Evolutionary conservation across 1,140 invertebrate species (phyloP), one percentile per base, ranked within the genome.

Genomic region (Teleopsis dalmanni): DNA sequence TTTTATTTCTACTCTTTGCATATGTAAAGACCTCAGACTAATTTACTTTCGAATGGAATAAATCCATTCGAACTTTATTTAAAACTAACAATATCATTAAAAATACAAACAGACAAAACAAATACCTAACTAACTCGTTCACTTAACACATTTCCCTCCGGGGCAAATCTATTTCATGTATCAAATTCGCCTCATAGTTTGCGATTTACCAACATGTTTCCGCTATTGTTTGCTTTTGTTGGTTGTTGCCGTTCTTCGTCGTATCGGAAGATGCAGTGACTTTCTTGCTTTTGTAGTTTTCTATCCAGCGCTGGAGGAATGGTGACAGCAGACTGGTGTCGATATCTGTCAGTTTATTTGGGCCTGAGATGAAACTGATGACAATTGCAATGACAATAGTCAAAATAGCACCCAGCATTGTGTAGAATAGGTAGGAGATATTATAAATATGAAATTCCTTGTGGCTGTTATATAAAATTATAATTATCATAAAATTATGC

Each of bases 361-460:
- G 75, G 54, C 55, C 78, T 14, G 75, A 74, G 51, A 72, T 66
- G 44, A 79, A 70, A 55, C 72, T 83, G 3, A 78, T 75, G 0
- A 78, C 45, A 3, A 80, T 58, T 2, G 79, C 83, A 7, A 87
- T 75, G 13, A 75, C 62, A n/a, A 87, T 78, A 1, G 84, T 83
- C 2, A 86, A 72, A 2, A 79, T n/a, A 2, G 77, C 68, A 4
- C 82, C 81, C 11, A 81, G 73, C 3, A 78, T 59, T 0, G 81
- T 82, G 44, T 83, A 82, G 77, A 81, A 85, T 9, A 84, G 57
- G 56, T 83, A 85, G 46, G 82, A 84, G 26, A 81, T 66, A 42
- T 75, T 75, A 51, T 75, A 78, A 13, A 78, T 45, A 13, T 47
- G 42, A 9, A 55, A 49, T 4, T 46, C 14, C 16, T 19, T 31